Evolutionary conservation across 2,888 invertebrate genomes (phyloP).

Genomic region (Spisula subtruncata): DNA sequence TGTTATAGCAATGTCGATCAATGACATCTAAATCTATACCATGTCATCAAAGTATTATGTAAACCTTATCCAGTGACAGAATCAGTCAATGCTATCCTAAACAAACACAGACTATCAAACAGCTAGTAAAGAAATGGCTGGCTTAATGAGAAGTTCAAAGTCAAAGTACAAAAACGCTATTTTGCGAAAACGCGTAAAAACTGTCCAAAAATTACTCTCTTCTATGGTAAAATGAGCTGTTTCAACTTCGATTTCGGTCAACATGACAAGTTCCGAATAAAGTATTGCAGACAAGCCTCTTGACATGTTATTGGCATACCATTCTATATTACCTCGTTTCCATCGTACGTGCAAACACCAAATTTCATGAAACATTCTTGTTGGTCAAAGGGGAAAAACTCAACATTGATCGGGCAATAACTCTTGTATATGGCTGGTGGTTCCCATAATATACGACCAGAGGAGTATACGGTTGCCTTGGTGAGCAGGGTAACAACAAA

Average conservation of each 20-base stretch:
- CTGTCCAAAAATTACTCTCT: too few relatives aligned
- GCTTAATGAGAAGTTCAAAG: too few relatives aligned
- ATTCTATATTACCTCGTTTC: slow-evolving; percentile 89
- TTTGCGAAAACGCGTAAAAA: too few relatives aligned
- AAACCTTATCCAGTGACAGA: background rate
- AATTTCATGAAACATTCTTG: slow-evolving; percentile 99
- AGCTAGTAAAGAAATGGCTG: too few relatives aligned
- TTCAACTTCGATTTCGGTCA: too few relatives aligned
- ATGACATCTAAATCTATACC: slow-evolving; percentile 5
- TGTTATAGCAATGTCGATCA: background rate
- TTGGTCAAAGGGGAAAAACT: slow-evolving; percentile 99
- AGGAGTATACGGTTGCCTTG: slow-evolving; percentile 96
- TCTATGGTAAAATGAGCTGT: too few relatives aligned
- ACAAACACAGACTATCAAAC: background rate
- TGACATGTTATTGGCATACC: too few relatives aligned
- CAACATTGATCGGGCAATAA: slow-evolving; percentile 92
- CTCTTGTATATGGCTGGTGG: slow-evolving; percentile 99
- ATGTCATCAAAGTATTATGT: background rate
- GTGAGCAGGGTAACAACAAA: slow-evolving; percentile 98
- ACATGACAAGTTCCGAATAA: too few relatives aligned
- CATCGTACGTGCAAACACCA: slow-evolving; percentile 99
- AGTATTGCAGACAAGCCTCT: too few relatives aligned
- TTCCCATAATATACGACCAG: slow-evolving; percentile 97
- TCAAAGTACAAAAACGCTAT: too few relatives aligned
- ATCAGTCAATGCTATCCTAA: background rate